A percentile compares a stretch with the other conserved stretches of the same genome.
These are phyloP conservation scores for Xestia rhomboidea DNA, from an alignment of 2,888 invertebrate species.

Conservation along the genomic window DNA sequence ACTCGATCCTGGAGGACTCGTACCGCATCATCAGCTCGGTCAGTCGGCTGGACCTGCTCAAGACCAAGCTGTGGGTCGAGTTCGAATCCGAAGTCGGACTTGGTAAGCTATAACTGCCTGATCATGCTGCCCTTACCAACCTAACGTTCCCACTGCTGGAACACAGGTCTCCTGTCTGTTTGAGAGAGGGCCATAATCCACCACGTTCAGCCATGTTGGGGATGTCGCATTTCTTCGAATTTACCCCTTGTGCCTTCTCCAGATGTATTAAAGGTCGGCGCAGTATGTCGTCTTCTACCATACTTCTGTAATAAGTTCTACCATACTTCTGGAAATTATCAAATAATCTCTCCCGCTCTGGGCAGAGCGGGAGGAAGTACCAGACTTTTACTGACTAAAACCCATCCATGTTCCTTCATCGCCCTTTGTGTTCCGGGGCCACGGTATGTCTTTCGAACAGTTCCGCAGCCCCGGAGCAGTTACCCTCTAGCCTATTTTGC, in stretches of 20 bases:
- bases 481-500: too few relatives aligned
- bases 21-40: slow-evolving; percentile 98
- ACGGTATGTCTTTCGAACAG: too few relatives aligned
- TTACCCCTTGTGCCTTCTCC: neutral
- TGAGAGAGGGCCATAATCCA: neutral
- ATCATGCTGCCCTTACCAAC: neutral
- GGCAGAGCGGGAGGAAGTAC: too few relatives aligned
- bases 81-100: slow-evolving; percentile 99
- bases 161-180: neutral
- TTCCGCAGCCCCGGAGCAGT: too few relatives aligned
- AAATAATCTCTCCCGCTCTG: too few relatives aligned
- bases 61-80: slow-evolving; percentile 99
- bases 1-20: slow-evolving; percentile 98
- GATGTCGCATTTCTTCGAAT: neutral
- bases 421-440: too few relatives aligned
- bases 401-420: too few relatives aligned
- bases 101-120: slow-evolving; percentile 81
- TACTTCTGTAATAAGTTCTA: too few relatives aligned
- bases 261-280: neutral
- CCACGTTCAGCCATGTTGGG: neutral
- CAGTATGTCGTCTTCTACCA: neutral
- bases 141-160: neutral
- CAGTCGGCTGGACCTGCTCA: slow-evolving; percentile 96
- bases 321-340: too few relatives aligned
- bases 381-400: too few relatives aligned